These are phyloP conservation scores for Dendroctonus valens DNA, from an alignment of 1,140 invertebrate species.

Conservation along the genomic window DNA sequence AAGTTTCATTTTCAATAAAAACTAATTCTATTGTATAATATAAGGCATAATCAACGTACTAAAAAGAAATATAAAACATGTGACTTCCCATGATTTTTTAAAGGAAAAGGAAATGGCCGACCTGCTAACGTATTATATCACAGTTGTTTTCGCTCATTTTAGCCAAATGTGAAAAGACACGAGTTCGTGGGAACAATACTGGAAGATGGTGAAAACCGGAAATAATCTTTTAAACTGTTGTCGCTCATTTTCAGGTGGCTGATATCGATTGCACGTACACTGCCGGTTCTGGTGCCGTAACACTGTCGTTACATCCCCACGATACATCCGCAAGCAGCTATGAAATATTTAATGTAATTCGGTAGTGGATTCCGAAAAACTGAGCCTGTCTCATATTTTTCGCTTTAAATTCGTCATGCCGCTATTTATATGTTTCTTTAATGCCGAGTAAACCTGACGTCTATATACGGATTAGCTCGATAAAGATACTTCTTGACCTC, in stretches of 20 bases:
- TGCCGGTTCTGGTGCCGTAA: conserved; percentile 23
- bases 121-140: too few relatives aligned
- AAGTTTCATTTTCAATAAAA: too few relatives aligned
- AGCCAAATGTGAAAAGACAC: conserved; percentile 14
- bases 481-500: conserved; percentile 21
- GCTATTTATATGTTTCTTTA: conserved; percentile 33
- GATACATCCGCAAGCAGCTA: conserved; percentile 32
- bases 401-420: conserved; percentile 33
- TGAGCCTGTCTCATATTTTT: conserved; percentile 34
- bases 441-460: conserved; percentile 23
- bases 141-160: neutral
- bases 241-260: conserved; percentile 34
- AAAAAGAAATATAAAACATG: too few relatives aligned
- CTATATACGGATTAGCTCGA: conserved; percentile 30
- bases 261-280: conserved; percentile 31
- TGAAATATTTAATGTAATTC: conserved; percentile 35
- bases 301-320: conserved; percentile 28
- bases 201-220: conserved; percentile 28
- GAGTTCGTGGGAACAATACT: conserved; percentile 14
- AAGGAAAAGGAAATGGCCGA: too few relatives aligned
- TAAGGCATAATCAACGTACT: too few relatives aligned
- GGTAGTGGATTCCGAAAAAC: conserved; percentile 36
- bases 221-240: conserved; percentile 36
- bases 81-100: too few relatives aligned
- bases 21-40: too few relatives aligned